Evolutionary conservation across 1,140 invertebrate species (phyloP).

Genomic region (Vollenhovia emeryi): DNA sequence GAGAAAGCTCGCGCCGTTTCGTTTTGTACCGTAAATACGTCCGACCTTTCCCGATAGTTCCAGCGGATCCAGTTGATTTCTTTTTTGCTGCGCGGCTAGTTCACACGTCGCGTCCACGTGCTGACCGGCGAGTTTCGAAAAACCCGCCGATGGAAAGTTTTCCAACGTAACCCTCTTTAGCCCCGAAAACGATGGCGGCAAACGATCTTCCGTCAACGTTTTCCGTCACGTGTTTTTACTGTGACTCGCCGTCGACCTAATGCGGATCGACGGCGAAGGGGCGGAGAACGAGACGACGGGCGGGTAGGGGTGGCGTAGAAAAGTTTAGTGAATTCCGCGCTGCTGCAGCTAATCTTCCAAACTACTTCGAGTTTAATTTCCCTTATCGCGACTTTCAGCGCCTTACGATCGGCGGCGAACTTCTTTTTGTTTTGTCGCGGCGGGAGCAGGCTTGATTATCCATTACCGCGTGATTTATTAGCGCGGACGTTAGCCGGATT

Average conservation of each 20-base stretch:
- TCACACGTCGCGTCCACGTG: conserved; percentile 19
- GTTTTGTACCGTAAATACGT: conserved; percentile 50
- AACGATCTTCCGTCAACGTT: conserved; percentile 63
- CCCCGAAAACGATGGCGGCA: conserved; percentile 19
- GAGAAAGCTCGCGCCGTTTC: conserved; percentile 46
- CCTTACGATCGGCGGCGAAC: conserved; percentile 41
- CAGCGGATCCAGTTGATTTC: background rate
- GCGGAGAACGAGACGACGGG: background rate
- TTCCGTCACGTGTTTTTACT: conserved; percentile 58
- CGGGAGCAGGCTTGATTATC: conserved; percentile 58
- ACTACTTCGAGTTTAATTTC: conserved; percentile 66
- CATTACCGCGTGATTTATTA: conserved; percentile 59
- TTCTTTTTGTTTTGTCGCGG: conserved; percentile 52
- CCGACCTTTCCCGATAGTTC: conserved; percentile 50
- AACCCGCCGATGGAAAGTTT: conserved; percentile 20
- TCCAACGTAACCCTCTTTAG: conserved; percentile 52
- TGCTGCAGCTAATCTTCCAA: conserved; percentile 60
- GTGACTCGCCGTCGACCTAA: conserved; percentile 50
- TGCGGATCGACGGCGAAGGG: conserved; percentile 43
- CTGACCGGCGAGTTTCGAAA: conserved; percentile 20
- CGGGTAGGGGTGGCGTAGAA: conserved; percentile 11
- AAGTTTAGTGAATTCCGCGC: conserved; percentile 63
- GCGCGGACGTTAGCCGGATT: conserved; percentile 48
- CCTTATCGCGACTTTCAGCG: conserved; percentile 55
- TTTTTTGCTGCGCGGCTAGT: background rate